These are phyloP conservation scores for Delichon dasypus DNA, from an alignment of 2,797 vertebrate species.

Conservation along the genomic window DNA sequence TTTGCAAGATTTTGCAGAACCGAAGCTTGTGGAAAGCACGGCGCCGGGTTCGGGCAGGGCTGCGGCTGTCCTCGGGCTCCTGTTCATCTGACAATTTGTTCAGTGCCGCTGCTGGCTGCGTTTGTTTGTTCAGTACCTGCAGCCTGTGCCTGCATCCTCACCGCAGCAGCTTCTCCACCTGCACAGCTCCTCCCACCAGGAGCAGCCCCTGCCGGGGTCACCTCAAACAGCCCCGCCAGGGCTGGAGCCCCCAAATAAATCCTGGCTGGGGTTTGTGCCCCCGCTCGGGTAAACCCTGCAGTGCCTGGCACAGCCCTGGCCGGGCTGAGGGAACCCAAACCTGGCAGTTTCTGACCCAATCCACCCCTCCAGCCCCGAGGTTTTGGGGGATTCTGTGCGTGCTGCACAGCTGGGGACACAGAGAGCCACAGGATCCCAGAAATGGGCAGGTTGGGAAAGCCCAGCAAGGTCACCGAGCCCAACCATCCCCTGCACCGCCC, in stretches of 20 bases:
- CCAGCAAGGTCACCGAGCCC: accelerated
- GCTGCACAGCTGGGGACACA: background rate
- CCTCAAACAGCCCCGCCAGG: no score
- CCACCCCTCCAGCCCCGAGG: accelerated
- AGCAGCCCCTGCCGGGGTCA: no score
- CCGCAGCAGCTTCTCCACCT: accelerated
- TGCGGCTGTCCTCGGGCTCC: background rate
- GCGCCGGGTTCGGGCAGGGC: background rate
- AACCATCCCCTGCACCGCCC: background rate
- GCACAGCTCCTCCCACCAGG: accelerated
- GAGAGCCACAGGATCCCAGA: background rate
- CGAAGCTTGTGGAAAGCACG: background rate
- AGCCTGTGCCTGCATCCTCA: no score
- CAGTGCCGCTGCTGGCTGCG: no score
- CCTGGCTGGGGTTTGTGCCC: background rate
- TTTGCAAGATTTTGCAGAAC: background rate
- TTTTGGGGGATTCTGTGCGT: accelerated
- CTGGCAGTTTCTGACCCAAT: accelerated
- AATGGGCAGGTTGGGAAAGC: accelerated
- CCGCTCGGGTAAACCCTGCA: no score
- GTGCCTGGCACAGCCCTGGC: background rate
- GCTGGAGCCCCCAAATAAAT: background rate
- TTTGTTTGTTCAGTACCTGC: no score
- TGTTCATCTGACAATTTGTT: background rate
- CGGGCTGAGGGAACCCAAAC: background rate